Conservation (phyloP, 2,113 vertebrate genomes). For the Ahaetulla prasina region DNA sequence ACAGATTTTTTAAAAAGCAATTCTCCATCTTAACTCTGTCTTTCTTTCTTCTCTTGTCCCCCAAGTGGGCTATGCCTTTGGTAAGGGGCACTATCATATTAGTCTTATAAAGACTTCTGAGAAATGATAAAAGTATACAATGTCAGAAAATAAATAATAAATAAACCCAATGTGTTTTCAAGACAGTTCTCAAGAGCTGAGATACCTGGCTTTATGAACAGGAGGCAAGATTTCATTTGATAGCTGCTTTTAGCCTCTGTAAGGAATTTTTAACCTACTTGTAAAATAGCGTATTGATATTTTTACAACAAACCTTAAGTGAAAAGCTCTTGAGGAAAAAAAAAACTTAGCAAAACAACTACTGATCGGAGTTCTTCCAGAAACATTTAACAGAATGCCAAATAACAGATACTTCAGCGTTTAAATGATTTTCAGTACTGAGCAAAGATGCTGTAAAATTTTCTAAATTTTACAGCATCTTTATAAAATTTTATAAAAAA, state of each 20-base stretch:
- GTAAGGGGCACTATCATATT: slow-evolving; percentile 8
- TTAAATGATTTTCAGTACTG: neutral
- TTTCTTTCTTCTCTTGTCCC: neutral
- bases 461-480: too few relatives aligned
- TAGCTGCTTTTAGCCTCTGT: neutral
- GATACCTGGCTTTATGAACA: neutral
- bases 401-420: neutral
- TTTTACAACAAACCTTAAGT: neutral
- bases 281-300: neutral
- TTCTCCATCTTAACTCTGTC: neutral
- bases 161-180: neutral
- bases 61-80: neutral
- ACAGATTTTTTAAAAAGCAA: slow-evolving; percentile 6
- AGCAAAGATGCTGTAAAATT: too few relatives aligned
- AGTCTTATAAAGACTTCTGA: neutral
- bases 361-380: neutral
- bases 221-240: neutral
- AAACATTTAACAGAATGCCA: neutral
- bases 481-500: too few relatives aligned
- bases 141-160: neutral
- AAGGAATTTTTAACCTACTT: neutral
- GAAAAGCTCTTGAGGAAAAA: neutral
- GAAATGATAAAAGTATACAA: neutral
- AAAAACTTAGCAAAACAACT: neutral
- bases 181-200: neutral